Base-by-base conservation (phyloP, 2,888 invertebrate species). In the Ptychoptera albimana region DNA sequence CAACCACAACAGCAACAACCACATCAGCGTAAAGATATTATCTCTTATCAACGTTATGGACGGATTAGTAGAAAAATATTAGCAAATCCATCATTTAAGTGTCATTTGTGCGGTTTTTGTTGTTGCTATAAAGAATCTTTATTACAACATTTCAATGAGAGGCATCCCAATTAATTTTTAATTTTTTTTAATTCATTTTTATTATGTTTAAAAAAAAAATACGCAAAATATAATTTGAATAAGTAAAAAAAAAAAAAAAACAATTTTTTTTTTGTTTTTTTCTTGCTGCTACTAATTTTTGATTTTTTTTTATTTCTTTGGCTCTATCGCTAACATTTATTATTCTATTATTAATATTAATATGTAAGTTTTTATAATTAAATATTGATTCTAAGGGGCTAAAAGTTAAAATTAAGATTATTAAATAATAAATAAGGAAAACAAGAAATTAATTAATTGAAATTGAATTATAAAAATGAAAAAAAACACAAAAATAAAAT, bases 31-130 rank as follows among this genome's bases (percentile, higher is more conserved):
- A 45, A 44, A 37, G 51, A 58, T 43, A 50, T 57, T 40, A 54
- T 58, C 3, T 56, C 55, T 1, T 58, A 59, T 51, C 59, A 58
- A 50, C 53, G 57, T 32, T 59, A 57, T 45, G 58, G 57, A 29
- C 55, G 58, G 11, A 48, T 51, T 3, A 53, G 54, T 50, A 49
- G 53, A 23, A 55, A 53, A 48, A 47, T 53, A 42, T 35, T 51
- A 9, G 46, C 51, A 9, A 49, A 49, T 44, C 50, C 49, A 12
- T 53, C 53, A 42, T 60, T 56, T 48, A 58, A 58, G 46, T 58
- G 59, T 49, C 59, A 60, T 46, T 45, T 60, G 37, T 58, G 59
- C 49, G 55, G 57, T n/a, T 59, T 60, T 46, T 54, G 53, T 29
- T 58, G 57, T 44, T 48, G 52, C 31, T 47, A 53, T 23, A 57